Base-by-base conservation (phyloP, 2,113 vertebrate genomes). In the Syrmaticus mikado region DNA sequence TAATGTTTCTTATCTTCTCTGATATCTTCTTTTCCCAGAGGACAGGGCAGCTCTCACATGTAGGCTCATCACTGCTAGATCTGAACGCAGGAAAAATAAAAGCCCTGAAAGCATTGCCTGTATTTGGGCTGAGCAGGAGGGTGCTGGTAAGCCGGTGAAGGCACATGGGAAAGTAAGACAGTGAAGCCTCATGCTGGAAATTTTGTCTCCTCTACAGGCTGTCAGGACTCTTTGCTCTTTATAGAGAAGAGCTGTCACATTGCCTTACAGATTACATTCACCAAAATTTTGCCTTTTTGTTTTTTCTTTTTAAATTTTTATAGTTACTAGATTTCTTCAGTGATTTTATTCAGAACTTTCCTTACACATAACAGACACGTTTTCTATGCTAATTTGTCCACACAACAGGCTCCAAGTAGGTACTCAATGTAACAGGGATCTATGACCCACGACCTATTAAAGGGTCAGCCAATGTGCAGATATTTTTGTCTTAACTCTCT, bases 231-330 rank as follows among this genome's bases (percentile, higher is more conserved):
- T 27, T 73, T 77, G 21, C 16, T 57, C 6, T 17, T 74, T 79
- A 22, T 38, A 62, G 30, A 38, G 14, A 8, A 12, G 13, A 68
- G 6, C 5, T 9, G 2, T 71, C 74, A 41, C 2, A 0, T 28
- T 66, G 19, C 28, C 57, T 45, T 75, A 62, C 8, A 58, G 28
- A 71, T 30, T 67, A 12, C 6, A 13, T 71, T 74, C 66, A 43
- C 10, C 11, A 72, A 30, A 17, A 72, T 46, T 62, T 50, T 50
- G 8, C 6, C 4, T 68, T 65, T 3, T 27, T 24, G 55, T 28
- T 16, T 6, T 15, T 30, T 25, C 1, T 0, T 1, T 16, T 2
- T 4, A 4, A 7, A 46, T 0, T 64, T 14, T 8, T 85, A 17
- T 61, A 36, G 22, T 27, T 74, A 22, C 10, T 50, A 11, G 24